Percentiles rank a stretch among this genome's conserved stretches.
phyloP scores from a whole-genome alignment of 2,797 vertebrate genomes.

The Neostethus bicornis region DNA sequence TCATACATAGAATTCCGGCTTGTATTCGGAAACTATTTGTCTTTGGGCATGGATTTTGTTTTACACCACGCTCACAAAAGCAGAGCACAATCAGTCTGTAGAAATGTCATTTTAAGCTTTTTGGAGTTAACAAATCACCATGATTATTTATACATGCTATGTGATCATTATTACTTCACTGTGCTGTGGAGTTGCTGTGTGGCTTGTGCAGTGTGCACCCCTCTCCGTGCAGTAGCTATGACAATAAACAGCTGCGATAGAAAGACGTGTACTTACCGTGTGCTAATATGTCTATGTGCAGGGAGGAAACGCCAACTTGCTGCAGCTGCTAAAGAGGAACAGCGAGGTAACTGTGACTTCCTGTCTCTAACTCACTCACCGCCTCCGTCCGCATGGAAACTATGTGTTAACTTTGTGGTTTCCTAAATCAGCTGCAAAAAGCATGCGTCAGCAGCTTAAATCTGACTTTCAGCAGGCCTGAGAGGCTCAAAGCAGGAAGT shows the following conservation, averaged over 20 bases:
- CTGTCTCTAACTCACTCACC: slow-evolving; percentile 42
- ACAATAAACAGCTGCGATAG: no score
- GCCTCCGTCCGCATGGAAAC: slow-evolving; percentile 43
- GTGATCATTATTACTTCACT: no score
- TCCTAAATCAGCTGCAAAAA: not conserved
- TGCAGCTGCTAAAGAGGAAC: slow-evolving; percentile 91
- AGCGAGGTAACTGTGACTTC: slow-evolving; percentile 87
- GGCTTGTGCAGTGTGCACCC: no score
- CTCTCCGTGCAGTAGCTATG: no score
- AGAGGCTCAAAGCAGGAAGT: not conserved
- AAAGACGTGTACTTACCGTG: slow-evolving; percentile 51
- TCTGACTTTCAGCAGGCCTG: not conserved
- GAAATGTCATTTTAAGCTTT: no score
- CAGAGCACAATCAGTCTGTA: no score
- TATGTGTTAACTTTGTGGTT: slow-evolving; percentile 8
- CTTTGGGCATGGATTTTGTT: no score
- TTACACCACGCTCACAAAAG: no score
- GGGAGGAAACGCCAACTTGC: slow-evolving; percentile 90
- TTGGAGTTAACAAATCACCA: no score
- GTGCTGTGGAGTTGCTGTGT: not conserved
- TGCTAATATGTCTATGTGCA: slow-evolving; percentile 64
- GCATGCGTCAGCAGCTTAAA: not conserved
- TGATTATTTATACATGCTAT: no score
- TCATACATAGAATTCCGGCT: no score
- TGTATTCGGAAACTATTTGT: no score